Evolutionary conservation across 2,797 vertebrate genomes (phyloP).

Genomic region (Pseudotriccus pelzelni): DNA sequence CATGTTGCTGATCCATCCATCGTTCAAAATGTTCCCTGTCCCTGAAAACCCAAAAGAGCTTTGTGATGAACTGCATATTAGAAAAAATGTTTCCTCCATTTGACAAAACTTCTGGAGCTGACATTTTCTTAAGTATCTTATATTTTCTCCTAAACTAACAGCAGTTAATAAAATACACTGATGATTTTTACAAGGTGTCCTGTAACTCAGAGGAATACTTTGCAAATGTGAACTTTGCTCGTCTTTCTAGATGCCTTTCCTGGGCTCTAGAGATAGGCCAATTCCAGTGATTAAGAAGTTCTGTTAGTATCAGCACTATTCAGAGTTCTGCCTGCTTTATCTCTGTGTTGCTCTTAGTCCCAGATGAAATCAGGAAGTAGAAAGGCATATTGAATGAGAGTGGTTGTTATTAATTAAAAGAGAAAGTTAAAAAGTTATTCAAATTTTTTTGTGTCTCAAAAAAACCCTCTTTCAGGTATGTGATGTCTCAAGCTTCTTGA

Average conservation of each 20-base stretch:
- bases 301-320: constrained; percentile 35
- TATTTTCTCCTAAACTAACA: constrained; percentile 39
- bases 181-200: neutral
- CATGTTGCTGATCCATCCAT: neutral
- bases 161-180: neutral
- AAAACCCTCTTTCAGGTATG: neutral
- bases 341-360: constrained; percentile 19
- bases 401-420: constrained; percentile 32
- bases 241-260: neutral
- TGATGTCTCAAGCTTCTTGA: neutral
- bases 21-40: neutral
- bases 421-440: constrained; percentile 5
- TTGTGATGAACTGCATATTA: neutral
- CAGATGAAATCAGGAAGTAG: constrained; percentile 49
- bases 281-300: constrained; percentile 21
- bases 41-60: neutral
- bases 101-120: neutral
- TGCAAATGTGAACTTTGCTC: neutral
- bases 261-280: constrained; percentile 4
- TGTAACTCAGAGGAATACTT: neutral
- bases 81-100: constrained; percentile 11
- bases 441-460: neutral
- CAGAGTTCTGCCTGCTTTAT: constrained; percentile 38
- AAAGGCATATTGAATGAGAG: constrained; percentile 15
- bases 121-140: neutral